Percentiles rank a stretch among this genome's conserved stretches.
These are phyloP conservation scores for Chelonus insularis DNA, from an alignment of 1,140 invertebrate genomes.

Conservation along the genomic window DNA sequence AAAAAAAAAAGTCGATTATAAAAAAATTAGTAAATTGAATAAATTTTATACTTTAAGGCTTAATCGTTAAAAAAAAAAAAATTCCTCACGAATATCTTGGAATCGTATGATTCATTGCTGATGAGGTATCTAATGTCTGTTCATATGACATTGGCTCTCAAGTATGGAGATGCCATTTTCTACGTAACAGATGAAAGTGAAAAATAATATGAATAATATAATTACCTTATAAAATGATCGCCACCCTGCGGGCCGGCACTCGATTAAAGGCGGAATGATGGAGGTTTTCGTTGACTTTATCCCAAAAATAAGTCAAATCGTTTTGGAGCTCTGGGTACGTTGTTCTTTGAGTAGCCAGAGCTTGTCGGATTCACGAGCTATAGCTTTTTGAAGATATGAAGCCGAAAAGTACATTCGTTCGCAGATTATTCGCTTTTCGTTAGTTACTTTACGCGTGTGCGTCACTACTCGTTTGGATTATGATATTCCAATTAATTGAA, in stretches of 20 bases:
- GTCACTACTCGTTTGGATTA: background rate
- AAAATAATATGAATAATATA: slow-evolving; percentile 11
- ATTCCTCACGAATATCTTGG: too few relatives aligned
- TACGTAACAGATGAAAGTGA: background rate
- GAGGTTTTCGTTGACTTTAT: slow-evolving; percentile 58
- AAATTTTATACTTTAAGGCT: too few relatives aligned
- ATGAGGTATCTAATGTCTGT: background rate
- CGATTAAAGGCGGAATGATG: slow-evolving; percentile 61
- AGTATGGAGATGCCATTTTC: background rate
- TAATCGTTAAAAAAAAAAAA: too few relatives aligned
- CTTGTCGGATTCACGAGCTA: slow-evolving; percentile 40
- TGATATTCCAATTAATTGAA: background rate
- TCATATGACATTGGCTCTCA: slow-evolving; percentile 12
- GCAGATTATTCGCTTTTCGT: slow-evolving; percentile 2
- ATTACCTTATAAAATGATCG: slow-evolving; percentile 57
- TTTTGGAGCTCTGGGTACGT: slow-evolving; percentile 31
- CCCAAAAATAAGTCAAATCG: slow-evolving; percentile 60
- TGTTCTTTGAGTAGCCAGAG: slow-evolving; percentile 42
- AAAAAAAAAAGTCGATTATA: too few relatives aligned
- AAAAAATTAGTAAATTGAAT: too few relatives aligned
- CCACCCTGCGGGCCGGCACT: slow-evolving; percentile 60
- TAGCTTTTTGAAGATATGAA: slow-evolving; percentile 29
- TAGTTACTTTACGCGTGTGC: background rate
- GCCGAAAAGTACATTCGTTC: slow-evolving; percentile 49
- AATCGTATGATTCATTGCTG: too few relatives aligned